phyloP scores from a whole-genome alignment of 2,113 vertebrate genomes.

The Nicator chloris region DNA sequence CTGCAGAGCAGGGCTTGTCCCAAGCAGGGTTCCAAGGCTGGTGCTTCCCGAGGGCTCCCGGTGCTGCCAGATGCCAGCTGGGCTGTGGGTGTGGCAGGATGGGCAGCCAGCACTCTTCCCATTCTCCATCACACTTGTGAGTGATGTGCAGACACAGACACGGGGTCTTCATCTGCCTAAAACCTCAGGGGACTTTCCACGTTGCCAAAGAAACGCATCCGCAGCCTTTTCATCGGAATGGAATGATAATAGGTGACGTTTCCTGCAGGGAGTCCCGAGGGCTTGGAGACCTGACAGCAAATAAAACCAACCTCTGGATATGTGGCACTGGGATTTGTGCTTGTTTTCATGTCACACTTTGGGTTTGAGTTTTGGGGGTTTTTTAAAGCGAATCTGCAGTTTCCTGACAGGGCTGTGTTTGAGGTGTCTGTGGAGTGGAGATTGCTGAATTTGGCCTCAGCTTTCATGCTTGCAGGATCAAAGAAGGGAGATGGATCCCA shows the following conservation, averaged over 20 bases:
- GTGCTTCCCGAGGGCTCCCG: fast-evolving
- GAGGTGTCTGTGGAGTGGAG: neutral
- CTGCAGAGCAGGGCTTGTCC: neutral
- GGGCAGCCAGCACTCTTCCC: neutral
- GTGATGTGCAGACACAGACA: fast-evolving
- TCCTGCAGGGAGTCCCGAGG: neutral
- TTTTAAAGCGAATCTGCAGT: neutral
- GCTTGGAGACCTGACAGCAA: neutral
- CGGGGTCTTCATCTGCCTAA: neutral
- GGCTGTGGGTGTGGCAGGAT: neutral
- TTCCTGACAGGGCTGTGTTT: neutral
- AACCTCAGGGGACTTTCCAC: neutral
- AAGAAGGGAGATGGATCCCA: neutral
- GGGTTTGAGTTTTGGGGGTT: neutral
- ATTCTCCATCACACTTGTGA: fast-evolving
- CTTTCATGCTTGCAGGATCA: neutral
- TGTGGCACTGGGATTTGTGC: neutral
- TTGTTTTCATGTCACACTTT: neutral
- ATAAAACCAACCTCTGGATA: neutral
- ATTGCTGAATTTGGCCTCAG: neutral
- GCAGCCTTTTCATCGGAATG: neutral
- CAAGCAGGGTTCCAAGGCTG: neutral
- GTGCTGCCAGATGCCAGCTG: neutral
- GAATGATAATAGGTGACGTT: fast-evolving
- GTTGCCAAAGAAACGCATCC: neutral